These are phyloP conservation scores for Tinea pellionella DNA, from an alignment of 2,888 invertebrate genomes.

Conservation along the genomic window DNA sequence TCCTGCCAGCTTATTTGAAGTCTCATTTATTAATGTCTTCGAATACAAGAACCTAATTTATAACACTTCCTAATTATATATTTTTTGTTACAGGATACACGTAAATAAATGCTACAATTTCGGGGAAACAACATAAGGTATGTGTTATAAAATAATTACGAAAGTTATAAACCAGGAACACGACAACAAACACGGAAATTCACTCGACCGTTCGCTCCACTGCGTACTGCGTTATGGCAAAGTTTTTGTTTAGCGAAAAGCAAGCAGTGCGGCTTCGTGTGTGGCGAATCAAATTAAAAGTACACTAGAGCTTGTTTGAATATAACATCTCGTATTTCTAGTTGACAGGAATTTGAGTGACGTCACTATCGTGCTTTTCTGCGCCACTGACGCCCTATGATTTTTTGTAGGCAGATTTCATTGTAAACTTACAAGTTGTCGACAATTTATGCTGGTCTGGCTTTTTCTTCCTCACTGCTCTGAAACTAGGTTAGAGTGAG, in stretches of 20 bases:
- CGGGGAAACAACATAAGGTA: not conserved
- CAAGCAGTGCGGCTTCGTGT: not conserved
- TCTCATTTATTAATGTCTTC: not conserved
- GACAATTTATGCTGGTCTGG: slow-evolving; percentile 35
- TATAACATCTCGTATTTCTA: not conserved
- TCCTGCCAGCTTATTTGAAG: not conserved
- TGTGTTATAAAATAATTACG: slow-evolving; percentile 2
- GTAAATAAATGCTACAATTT: not conserved
- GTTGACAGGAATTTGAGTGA: not conserved
- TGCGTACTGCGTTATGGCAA: not conserved
- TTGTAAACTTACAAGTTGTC: slow-evolving; percentile 17
- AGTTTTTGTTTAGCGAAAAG: not conserved
- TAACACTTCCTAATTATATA: not conserved
- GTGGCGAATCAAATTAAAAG: slow-evolving; percentile 3
- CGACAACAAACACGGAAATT: slow-evolving; percentile 8
- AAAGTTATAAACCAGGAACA: slow-evolving; percentile 4
- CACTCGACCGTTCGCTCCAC: not conserved
- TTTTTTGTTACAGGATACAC: slow-evolving; percentile 4
- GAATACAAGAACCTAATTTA: slow-evolving; percentile 2
- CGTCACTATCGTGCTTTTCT: slow-evolving; percentile 23
- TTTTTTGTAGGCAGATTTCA: not conserved
- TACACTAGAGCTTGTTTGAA: not conserved
- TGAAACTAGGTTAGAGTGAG: slow-evolving; percentile 46
- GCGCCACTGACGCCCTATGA: slow-evolving; percentile 7
- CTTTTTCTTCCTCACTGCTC: slow-evolving; percentile 27